Percentiles rank a stretch among this genome's conserved stretches.
phyloP scores from a whole-genome alignment of 2,888 invertebrate genomes.

The Corbicula japonica region DNA sequence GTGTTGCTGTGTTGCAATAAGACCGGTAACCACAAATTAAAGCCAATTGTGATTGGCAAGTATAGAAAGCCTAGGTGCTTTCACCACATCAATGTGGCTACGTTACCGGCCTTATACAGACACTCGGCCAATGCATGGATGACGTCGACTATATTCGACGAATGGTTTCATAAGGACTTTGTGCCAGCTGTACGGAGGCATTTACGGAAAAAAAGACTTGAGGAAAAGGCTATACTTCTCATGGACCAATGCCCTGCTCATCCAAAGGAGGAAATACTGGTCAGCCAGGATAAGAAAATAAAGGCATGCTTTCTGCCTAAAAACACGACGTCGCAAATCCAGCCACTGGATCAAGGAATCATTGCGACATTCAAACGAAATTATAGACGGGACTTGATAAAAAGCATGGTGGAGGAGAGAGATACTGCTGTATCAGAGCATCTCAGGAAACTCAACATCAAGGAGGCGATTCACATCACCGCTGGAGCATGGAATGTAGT shows the following conservation, averaged over 20 bases:
- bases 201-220: neutral
- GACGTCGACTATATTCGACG: slow-evolving; percentile 34
- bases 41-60: slow-evolving; percentile 52
- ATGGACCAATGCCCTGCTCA: slow-evolving; percentile 37
- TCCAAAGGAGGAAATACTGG: slow-evolving; percentile 3
- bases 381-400: slow-evolving; percentile 2
- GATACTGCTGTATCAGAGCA: slow-evolving; percentile 8
- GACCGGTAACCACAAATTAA: slow-evolving; percentile 49
- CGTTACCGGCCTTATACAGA: slow-evolving; percentile 6
- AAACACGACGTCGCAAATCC: slow-evolving; percentile 29
- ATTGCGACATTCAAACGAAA: slow-evolving; percentile 30
- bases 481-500: slow-evolving; percentile 10
- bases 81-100: slow-evolving; percentile 30
- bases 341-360: slow-evolving; percentile 26
- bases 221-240: slow-evolving; percentile 21
- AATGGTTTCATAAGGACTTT: slow-evolving; percentile 31
- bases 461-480: slow-evolving; percentile 2
- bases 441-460: slow-evolving; percentile 11
- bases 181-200: slow-evolving; percentile 17
- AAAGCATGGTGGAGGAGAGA: slow-evolving; percentile 8
- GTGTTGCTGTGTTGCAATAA: slow-evolving; percentile 43
- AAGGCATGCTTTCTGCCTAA: slow-evolving; percentile 13
- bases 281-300: slow-evolving; percentile 6
- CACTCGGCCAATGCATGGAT: slow-evolving; percentile 46
- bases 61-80: slow-evolving; percentile 31